Percentiles rank a stretch among this genome's conserved stretches.
phyloP scores from a whole-genome alignment of 2,888 invertebrate species.

The Gandaritis pyraliata region DNA sequence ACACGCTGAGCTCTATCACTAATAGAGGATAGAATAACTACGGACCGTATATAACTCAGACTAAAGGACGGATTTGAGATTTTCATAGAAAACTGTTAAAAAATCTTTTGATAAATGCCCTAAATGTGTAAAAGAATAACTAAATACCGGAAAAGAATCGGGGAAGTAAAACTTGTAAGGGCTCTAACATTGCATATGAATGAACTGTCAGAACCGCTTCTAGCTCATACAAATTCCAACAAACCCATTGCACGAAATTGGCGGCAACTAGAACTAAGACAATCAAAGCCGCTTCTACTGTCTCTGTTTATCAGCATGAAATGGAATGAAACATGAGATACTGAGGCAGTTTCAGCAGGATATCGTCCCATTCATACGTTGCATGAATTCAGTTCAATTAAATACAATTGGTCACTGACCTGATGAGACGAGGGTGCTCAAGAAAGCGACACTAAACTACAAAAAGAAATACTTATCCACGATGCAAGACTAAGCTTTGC shows the following conservation, averaged over 20 bases:
- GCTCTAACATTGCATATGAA: no score
- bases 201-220: no score
- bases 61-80: no score
- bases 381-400: not conserved
- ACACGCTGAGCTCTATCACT: no score
- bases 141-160: no score
- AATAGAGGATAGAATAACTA: no score
- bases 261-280: not conserved
- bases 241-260: not conserved
- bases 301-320: not conserved
- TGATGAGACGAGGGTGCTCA: not conserved
- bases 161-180: no score
- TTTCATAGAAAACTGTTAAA: no score
- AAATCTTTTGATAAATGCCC: no score
- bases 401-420: slow-evolving; percentile 5
- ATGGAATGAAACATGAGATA: not conserved
- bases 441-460: not conserved
- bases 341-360: slow-evolving; percentile 1
- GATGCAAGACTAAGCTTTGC: not conserved
- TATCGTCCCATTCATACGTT: not conserved
- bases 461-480: not conserved
- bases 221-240: not conserved
- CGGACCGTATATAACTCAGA: no score
- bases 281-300: not conserved
- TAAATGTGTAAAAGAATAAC: no score